These are phyloP conservation scores for Sparidentex hasta DNA, from an alignment of 2,797 vertebrate genomes.

Conservation along the genomic window DNA sequence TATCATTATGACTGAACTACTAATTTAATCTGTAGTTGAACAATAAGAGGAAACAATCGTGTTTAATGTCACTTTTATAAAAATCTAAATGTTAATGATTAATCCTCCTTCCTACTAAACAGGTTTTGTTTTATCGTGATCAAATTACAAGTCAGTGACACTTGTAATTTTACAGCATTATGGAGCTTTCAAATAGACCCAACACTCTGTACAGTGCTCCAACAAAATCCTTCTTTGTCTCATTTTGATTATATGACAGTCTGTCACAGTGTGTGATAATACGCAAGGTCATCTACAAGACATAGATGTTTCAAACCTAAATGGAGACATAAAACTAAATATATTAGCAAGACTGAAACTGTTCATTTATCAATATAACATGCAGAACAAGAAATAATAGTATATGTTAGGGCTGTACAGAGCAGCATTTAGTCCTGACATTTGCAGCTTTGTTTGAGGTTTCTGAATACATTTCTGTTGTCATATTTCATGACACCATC, in stretches of 20 bases:
- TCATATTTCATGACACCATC: too few species aligned
- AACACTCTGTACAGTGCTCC: background rate
- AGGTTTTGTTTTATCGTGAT: background rate
- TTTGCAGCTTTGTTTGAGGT: too few species aligned
- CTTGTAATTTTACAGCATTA: constrained; percentile 27
- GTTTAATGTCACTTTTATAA: constrained; percentile 14
- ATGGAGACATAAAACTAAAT: constrained; percentile 11
- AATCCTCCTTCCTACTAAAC: background rate
- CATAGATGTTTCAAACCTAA: background rate
- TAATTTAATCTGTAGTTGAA: constrained; percentile 25
- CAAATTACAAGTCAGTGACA: constrained; percentile 1
- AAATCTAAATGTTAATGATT: background rate
- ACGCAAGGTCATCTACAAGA: constrained; percentile 25
- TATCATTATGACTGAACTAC: constrained; percentile 1
- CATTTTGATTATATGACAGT: constrained; percentile 41
- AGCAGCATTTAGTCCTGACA: too few species aligned
- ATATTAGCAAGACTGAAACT: constrained; percentile 2
- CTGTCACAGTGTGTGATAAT: constrained; percentile 12
- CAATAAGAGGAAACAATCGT: constrained; percentile 18
- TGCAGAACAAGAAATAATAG: background rate
- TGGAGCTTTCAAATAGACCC: constrained; percentile 21
- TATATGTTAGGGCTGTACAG: too few species aligned
- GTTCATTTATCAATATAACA: background rate
- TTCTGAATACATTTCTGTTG: too few species aligned
- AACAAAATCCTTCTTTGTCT: constrained; percentile 17